Conservation (phyloP, 2,113 vertebrate genomes). For the Orientallactaga bullata region DNA sequence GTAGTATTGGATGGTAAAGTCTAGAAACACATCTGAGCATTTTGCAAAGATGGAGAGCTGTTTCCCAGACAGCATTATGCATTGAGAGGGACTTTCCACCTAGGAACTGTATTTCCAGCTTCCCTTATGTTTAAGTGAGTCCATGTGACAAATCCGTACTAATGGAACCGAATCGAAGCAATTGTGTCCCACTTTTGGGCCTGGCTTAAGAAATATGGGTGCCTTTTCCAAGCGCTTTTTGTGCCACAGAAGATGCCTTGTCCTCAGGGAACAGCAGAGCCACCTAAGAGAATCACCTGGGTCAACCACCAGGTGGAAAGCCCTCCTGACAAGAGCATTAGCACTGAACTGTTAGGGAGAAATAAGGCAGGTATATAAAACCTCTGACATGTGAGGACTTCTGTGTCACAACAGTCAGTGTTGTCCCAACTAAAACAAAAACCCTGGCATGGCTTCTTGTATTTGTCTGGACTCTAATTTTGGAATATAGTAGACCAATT, state of each 20-base stretch:
- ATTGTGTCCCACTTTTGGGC: neutral
- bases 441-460: neutral
- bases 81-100: neutral
- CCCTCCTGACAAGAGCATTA: neutral
- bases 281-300: neutral
- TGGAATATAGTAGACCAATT: neutral
- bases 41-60: neutral
- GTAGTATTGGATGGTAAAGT: neutral
- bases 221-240: neutral
- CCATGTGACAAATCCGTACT: neutral
- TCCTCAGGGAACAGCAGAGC: neutral
- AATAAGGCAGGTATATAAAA: neutral
- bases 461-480: neutral
- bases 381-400: neutral
- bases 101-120: slow-evolving; percentile 31
- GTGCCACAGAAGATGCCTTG: neutral
- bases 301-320: neutral
- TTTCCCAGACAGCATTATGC: neutral
- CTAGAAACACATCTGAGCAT: neutral
- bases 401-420: neutral
- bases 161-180: neutral
- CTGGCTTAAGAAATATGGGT: slow-evolving; percentile 13
- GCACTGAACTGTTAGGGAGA: neutral
- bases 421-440: slow-evolving; percentile 6
- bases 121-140: neutral